Evolutionary conservation across 2,888 invertebrate genomes (phyloP).

Genomic region (Drosophila lutescens): DNA sequence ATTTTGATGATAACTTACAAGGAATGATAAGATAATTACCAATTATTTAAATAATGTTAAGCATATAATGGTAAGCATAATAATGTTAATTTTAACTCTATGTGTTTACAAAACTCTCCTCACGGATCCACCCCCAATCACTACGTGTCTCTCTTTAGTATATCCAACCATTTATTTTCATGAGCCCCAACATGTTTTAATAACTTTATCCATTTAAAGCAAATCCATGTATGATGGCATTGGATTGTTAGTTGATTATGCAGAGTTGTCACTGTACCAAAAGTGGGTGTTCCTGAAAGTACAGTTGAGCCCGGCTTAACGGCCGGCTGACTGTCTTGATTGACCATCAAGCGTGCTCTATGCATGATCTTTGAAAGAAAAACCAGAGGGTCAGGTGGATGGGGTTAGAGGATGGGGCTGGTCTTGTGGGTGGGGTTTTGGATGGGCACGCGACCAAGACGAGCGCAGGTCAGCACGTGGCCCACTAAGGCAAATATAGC

Average conservation of each 20-base stretch:
- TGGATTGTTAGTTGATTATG: conserved; percentile 17
- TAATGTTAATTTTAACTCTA: no score
- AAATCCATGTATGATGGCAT: conserved; percentile 10
- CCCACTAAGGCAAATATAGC: conserved; percentile 1
- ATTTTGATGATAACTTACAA: no score
- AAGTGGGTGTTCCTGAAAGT: conserved; percentile 30
- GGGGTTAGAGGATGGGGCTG: conserved; percentile 1
- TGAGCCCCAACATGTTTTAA: conserved; percentile 59
- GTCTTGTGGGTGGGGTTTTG: conserved; percentile 8
- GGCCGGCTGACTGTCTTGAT: conserved; percentile 68
- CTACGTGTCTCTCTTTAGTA: background rate
- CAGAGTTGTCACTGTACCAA: conserved; percentile 17
- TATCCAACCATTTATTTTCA: background rate
- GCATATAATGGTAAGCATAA: no score
- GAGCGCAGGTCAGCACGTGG: conserved; percentile 38
- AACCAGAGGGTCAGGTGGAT: background rate
- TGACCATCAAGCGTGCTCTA: conserved; percentile 49
- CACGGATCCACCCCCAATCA: background rate
- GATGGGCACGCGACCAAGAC: conserved; percentile 36
- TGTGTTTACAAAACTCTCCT: background rate
- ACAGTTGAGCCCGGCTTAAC: conserved; percentile 68
- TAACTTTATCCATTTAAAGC: conserved; percentile 62
- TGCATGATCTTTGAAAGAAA: conserved; percentile 19
- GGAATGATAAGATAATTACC: no score
- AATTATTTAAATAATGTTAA: no score